Conservation (phyloP, 2,797 vertebrate species). For the Anguilla megastoma region DNA sequence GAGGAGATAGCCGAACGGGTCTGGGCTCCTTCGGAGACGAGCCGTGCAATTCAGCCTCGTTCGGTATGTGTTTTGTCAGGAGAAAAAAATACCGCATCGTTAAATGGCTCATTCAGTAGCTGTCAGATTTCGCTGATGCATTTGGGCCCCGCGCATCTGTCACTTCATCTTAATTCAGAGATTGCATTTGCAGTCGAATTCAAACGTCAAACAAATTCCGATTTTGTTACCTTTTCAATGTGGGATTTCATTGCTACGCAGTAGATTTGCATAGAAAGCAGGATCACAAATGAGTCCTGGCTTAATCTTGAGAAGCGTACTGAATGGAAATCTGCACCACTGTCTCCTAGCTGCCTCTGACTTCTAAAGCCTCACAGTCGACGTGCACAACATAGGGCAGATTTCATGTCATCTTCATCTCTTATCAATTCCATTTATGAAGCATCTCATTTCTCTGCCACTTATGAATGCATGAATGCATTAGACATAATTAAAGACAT, state of each 20-base stretch:
- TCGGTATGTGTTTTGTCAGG: neutral
- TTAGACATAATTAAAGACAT: neutral
- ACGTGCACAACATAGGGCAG: neutral
- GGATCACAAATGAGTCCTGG: neutral
- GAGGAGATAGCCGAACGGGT: neutral
- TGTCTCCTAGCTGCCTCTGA: neutral
- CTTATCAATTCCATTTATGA: neutral
- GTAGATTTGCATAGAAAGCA: neutral
- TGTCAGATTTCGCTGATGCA: neutral
- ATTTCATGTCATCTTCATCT: neutral
- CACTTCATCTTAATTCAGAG: neutral
- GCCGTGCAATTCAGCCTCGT: neutral
- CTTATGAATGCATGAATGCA: neutral
- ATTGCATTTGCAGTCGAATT: neutral
- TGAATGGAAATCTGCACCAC: neutral
- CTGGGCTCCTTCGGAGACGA: neutral
- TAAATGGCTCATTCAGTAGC: neutral
- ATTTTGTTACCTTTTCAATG: neutral
- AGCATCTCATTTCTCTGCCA: neutral
- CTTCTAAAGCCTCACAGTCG: neutral
- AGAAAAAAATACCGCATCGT: neutral
- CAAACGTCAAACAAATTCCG: neutral
- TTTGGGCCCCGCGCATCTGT: neutral
- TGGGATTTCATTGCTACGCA: neutral
- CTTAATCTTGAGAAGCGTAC: neutral